Conservation (phyloP, 1,140 invertebrate genomes). For the Achatina immaculata region DNA sequence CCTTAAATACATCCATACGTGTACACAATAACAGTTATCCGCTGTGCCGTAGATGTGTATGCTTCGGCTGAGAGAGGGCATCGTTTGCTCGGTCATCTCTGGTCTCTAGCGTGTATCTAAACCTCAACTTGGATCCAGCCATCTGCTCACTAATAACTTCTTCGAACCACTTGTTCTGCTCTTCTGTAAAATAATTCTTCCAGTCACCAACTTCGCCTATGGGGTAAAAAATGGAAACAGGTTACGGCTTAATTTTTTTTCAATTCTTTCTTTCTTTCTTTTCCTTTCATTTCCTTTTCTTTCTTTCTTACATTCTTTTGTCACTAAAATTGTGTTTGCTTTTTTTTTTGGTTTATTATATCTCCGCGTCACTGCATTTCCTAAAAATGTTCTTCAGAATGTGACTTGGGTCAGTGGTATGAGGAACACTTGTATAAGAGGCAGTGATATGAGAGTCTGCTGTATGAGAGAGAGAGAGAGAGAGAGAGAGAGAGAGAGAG, state of each 20-base stretch:
- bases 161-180: slow-evolving; percentile 40
- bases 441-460: too few relatives aligned
- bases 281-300: neutral
- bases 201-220: slow-evolving; percentile 43
- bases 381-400: neutral
- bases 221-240: neutral
- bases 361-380: neutral
- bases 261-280: neutral
- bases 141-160: slow-evolving; percentile 35
- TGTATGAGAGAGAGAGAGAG: too few relatives aligned
- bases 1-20: neutral
- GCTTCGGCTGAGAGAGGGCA: neutral
- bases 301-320: neutral
- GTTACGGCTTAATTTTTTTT: neutral
- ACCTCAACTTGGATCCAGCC: slow-evolving; percentile 28
- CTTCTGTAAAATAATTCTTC: slow-evolving; percentile 41
- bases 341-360: neutral
- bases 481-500: too few relatives aligned
- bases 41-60: neutral
- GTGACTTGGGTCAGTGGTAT: neutral
- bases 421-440: too few relatives aligned
- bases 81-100: neutral
- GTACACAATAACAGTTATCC: neutral
- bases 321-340: neutral
- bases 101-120: neutral